Base-by-base conservation (phyloP, 1,140 invertebrate species). In the Wasmannia auropunctata region DNA sequence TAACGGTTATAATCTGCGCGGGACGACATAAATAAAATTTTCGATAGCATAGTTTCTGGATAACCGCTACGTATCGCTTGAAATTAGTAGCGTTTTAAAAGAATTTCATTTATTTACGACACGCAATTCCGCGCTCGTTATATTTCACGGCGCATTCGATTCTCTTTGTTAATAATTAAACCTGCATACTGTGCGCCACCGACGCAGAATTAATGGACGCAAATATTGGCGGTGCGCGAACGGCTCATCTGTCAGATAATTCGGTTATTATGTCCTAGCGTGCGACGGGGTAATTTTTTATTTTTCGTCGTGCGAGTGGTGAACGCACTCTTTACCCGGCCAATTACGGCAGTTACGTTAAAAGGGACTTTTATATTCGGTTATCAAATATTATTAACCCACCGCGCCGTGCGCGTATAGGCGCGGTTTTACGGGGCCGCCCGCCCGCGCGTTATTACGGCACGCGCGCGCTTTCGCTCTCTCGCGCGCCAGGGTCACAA, bases 371-470 rank as follows among this genome's bases (percentile, higher is more conserved):
- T 83, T 74, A 83, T 58, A 83, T 72, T 74, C 67, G 79, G 67
- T 83, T 83, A 83, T 72, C 67, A 83, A 74, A 83, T 83, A 58
- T 83, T 74, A 74, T 83, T 83, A 83, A 83, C 37, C 51, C 8
- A n/a, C 19, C 34, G 37, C 34, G 14, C 7, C 19, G 5, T 58
- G 19, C 8, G 37, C 14, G n/a, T 34, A n/a, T n/a, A 31, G 79
- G 11, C 34, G 79, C 67, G 40, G 54, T 31, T 83, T 81, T 72
- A 81, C 37, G 67, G 37, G 37, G 0, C 10, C 0, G 51, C 67
- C n/a, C n/a, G 37, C 0, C 10, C 0, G 51, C 67, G n/a, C n/a
- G n/a, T n/a, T 74, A 83, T 83, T 74, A 46, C 67, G 25, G 37
- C 79, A 43, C 51, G 65, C 54, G 65, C 54, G 40, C 56, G 79